A percentile compares a stretch with the other conserved stretches of the same genome.
Conservation (phyloP, 2,888 invertebrate genomes). For the Tuta absoluta region DNA sequence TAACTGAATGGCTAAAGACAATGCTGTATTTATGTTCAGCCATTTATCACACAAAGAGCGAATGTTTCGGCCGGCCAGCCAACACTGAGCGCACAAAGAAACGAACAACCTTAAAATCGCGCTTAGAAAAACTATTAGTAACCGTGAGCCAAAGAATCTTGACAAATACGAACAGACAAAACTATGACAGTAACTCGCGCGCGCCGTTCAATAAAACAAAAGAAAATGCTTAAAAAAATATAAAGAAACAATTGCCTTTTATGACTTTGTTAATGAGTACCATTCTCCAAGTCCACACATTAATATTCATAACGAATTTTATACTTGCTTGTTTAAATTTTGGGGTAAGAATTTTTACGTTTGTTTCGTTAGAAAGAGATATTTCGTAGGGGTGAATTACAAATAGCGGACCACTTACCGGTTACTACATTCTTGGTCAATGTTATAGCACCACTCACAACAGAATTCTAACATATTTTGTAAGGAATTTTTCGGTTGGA, state of each 20-base stretch:
- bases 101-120: conserved; percentile 64
- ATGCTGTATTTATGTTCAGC: conserved; percentile 78
- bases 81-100: conserved; percentile 58
- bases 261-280: conserved; percentile 63
- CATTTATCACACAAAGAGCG: conserved; percentile 76
- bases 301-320: conserved; percentile 50
- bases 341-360: conserved; percentile 27
- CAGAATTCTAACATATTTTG: neutral
- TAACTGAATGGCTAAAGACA: conserved; percentile 72
- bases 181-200: conserved; percentile 61
- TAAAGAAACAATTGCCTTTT: conserved; percentile 76
- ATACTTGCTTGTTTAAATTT: conserved; percentile 32
- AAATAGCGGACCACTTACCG: conserved; percentile 22
- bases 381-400: conserved; percentile 22
- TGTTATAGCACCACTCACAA: neutral
- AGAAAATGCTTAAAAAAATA: conserved; percentile 55
- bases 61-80: conserved; percentile 67
- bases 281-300: conserved; percentile 44
- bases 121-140: conserved; percentile 69
- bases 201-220: conserved; percentile 65
- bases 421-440: conserved; percentile 12
- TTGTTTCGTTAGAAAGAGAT: conserved; percentile 18
- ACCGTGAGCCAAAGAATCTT: conserved; percentile 44
- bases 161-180: conserved; percentile 58
- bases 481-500: conserved; percentile 14